Base-by-base conservation (phyloP, 1,140 invertebrate genomes). In the Lycorma delicatula region DNA sequence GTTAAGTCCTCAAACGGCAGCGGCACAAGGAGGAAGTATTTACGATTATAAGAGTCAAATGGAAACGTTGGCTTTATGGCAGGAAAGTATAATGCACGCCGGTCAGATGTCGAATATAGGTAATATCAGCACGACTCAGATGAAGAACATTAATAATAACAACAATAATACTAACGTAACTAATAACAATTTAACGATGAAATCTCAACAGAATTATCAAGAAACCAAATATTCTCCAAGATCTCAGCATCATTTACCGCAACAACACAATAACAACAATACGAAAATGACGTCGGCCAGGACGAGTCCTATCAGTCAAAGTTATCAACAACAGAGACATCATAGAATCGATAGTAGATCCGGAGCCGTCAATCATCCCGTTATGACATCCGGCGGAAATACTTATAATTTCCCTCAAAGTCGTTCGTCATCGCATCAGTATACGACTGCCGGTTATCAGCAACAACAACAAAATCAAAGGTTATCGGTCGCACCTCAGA, bases 21-120 rank as follows among this genome's bases (percentile, higher is more conserved):
- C 41, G 11, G 18, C 23, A 9, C 16, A 16, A 16, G 54, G 23
- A 6, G 44, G 58, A 12, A 47, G 47, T 51, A 56, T 34, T 25
- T 53, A 50, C 18, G 76, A 79, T 67, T 82, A 76, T 64, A 76
- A 74, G 18, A 82, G 76, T 66, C 77, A 79, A 18, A 68, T 84
- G 57, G 82, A 84, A 66, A 62, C 64, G 38, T 36, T 83, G 52
- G 77, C 78, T 0, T 77, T 83, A 72, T 84, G 82, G 81, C 82
- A 84, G 60, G 81, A 84, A 65, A 62, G 60, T 1, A 75, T 77
- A 1, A 75, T 82, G 72, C 48, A 59, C 20, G 31, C 50, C 1
- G 47, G 50, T 12, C 31, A 48, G 23, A 58, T 47, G 13, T 13
- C 25, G 13, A 49, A 23, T 25, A 7, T 26, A 22, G 22, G n/a